Evolutionary conservation across 1,140 invertebrate genomes (phyloP), one percentile per base, ranked within the genome.

Genomic region (Penaeus japonicus): DNA sequence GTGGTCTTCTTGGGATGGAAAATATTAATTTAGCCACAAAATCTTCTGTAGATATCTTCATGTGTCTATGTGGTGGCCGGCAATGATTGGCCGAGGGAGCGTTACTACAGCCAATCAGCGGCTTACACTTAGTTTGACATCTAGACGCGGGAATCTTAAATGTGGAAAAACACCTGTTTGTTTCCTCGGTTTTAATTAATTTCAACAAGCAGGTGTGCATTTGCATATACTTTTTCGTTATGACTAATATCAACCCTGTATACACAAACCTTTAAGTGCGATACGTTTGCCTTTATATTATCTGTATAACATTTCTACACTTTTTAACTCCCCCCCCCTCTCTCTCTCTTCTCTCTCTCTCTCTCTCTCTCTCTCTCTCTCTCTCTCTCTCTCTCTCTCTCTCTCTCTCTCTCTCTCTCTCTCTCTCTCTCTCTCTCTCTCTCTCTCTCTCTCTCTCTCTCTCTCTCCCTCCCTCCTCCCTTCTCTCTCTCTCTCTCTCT

Each of bases 61-160:
- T 75, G 57, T 75, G 59, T 77, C 81, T 59, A 80, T 83, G 81
- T 89, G 87, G 62, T 89, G 87, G 87, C 87, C 81, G 39, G 32
- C 20, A 53, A 54, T 70, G 27, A 89, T 89, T 89, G 87, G 87
- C 35, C 32, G 53, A 62, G 87, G 65, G 70, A 17, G 12, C 65
- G 32, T 12, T 77, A 75, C 77, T 57, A 39, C 10, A 77, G 30
- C 87, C 87, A 89, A 89, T 89, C 65, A 70, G 22, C 20, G 15
- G 47, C 77, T 83, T 84, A 82, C 87, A 89, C 87, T 83, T 80
- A 88, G 53, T 82, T 70, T n/a, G 55, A 24, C 47, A 82, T 30
- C 35, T 17, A 1, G 35, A 12, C 32, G 78, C 80, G 80, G 27
- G 1, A 30, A 12, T 18, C 65, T 83, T 65, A 83, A 83, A 83